phyloP scores from a whole-genome alignment of 2,797 vertebrate genomes.

The Macroramphosus scolopax region DNA sequence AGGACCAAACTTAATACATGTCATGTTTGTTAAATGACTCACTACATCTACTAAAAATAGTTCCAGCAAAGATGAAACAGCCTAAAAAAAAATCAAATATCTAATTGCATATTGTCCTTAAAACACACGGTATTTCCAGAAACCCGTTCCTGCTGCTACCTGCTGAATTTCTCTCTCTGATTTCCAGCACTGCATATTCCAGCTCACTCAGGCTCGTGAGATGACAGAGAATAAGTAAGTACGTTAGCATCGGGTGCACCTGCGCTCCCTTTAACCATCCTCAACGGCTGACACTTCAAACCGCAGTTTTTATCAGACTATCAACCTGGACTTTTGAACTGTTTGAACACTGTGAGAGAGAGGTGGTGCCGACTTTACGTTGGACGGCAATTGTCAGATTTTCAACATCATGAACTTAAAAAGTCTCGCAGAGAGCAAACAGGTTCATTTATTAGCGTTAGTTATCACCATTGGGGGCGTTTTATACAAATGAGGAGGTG shows the following conservation, averaged over 20 bases:
- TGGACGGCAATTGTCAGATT: slow-evolving; percentile 4
- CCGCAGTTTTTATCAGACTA: slow-evolving; percentile 63
- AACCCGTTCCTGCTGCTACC: slow-evolving; percentile 15
- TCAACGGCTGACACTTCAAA: slow-evolving; percentile 65
- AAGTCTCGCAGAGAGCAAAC: too few species aligned
- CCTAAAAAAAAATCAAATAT: slow-evolving; percentile 8
- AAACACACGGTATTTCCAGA: background rate
- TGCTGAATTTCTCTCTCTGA: slow-evolving; percentile 17
- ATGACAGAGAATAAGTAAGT: slow-evolving; percentile 68
- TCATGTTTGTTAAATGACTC: slow-evolving; percentile 42
- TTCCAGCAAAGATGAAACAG: slow-evolving; percentile 34
- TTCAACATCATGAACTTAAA: background rate
- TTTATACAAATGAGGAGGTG: too few species aligned
- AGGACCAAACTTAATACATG: slow-evolving; percentile 30
- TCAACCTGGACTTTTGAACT: slow-evolving; percentile 47
- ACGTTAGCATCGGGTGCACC: slow-evolving; percentile 51
- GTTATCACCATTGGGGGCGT: too few species aligned
- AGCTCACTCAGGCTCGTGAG: slow-evolving; percentile 24
- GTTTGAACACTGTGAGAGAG: slow-evolving; percentile 30
- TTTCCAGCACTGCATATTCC: slow-evolving; percentile 28
- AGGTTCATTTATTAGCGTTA: too few species aligned
- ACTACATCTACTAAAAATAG: slow-evolving; percentile 14
- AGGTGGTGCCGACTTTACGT: slow-evolving; percentile 7
- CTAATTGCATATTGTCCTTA: slow-evolving; percentile 4
- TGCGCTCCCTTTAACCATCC: slow-evolving; percentile 49